Percentiles rank a stretch among this genome's conserved stretches.
Evolutionary conservation across 23 tunicate species (phyloP).

Genomic region (Clavelina lepadiformis): DNA sequence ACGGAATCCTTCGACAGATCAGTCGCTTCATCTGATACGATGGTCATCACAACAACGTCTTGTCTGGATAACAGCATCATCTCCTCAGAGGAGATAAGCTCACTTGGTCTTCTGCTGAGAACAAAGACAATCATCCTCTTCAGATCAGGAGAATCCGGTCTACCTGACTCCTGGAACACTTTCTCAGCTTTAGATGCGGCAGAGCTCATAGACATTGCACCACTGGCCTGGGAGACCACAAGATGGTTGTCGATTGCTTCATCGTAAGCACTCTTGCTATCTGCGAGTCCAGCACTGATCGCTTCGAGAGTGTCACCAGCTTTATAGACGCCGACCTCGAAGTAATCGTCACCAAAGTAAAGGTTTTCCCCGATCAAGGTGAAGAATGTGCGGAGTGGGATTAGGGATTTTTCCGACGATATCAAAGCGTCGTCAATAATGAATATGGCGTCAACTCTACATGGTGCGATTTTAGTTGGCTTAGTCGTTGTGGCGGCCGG

Average conservation of each 20-base stretch:
- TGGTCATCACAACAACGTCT: constrained; percentile 15
- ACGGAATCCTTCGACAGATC: constrained; percentile 6
- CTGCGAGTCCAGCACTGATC: constrained; percentile 17
- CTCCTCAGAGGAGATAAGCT: neutral
- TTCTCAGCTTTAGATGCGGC: constrained; percentile 16
- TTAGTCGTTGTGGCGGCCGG: neutral
- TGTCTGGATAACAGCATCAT: neutral
- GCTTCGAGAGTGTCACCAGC: constrained; percentile 4
- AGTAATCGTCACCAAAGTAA: constrained; percentile 10
- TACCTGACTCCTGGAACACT: constrained; percentile 8
- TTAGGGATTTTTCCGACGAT: neutral
- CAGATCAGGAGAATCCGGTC: constrained; percentile 1
- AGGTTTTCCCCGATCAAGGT: neutral
- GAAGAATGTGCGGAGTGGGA: constrained; percentile 5
- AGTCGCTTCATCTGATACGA: constrained; percentile 35
- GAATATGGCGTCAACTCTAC: constrained; percentile 43
- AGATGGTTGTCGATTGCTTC: neutral
- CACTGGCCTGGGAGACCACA: constrained; percentile 9
- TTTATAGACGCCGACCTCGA: constrained; percentile 15
- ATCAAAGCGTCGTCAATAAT: constrained; percentile 39
- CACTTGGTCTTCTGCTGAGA: constrained; percentile 12
- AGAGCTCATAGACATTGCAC: constrained; percentile 7
- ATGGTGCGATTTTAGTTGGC: constrained; percentile 23
- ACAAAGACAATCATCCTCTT: constrained; percentile 38
- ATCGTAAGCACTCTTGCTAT: constrained; percentile 2